Percentiles rank a stretch among this genome's conserved stretches.
These are phyloP conservation scores for Notospermus geniculatus DNA, from an alignment of 1,140 invertebrate genomes.

Conservation along the genomic window DNA sequence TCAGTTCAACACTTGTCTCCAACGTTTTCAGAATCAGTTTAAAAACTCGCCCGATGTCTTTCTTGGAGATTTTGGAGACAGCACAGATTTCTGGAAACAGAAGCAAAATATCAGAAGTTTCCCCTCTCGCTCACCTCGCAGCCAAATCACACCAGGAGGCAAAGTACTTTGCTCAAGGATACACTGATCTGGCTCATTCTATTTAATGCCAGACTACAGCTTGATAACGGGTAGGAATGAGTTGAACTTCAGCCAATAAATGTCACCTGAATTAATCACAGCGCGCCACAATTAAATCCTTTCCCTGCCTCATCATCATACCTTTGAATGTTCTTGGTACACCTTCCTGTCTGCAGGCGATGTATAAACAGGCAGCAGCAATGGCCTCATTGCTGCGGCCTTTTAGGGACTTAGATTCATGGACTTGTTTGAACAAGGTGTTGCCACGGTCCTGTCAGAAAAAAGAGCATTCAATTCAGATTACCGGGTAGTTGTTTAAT, in stretches of 20 bases:
- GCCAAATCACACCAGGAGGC: no score
- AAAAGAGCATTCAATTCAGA: not conserved
- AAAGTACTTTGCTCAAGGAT: no score
- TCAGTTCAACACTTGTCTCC: constrained; percentile 92
- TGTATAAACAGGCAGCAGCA: constrained; percentile 97
- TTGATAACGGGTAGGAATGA: no score
- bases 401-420: constrained; percentile 95
- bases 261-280: not conserved
- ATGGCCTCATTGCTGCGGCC: constrained; percentile 96
- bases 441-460: constrained; percentile 79
- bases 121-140: no score
- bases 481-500: no score
- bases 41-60: constrained; percentile 97
- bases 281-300: no score
- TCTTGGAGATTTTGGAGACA: constrained; percentile 97
- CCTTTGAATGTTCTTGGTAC: constrained; percentile 97
- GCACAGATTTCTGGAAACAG: constrained; percentile 84
- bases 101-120: no score
- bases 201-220: no score
- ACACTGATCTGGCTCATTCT: no score
- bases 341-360: constrained; percentile 96
- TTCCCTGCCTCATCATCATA: constrained; percentile 32
- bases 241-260: no score
- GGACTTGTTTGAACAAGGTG: constrained; percentile 91
- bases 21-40: constrained; percentile 90